Evolutionary conservation across 2,113 vertebrate species (phyloP), one percentile per base, ranked within the genome.

Genomic region (Triplophysa siluroides): DNA sequence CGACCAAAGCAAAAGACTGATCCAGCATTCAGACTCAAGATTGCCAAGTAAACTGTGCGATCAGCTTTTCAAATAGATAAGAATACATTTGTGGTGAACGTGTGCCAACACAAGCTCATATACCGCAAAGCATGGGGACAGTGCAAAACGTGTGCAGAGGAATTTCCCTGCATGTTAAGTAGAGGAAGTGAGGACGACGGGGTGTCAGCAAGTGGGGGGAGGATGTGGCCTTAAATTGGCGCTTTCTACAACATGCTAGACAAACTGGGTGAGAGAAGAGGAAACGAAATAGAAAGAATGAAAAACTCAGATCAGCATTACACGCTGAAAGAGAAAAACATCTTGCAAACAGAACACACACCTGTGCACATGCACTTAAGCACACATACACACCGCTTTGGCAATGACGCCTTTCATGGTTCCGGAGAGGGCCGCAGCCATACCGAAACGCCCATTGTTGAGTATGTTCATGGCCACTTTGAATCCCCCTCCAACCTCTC

Each of bases 381-480:
- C 33, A 73, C 33, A 70, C 43, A 12, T 12, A 90, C 95, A 91
- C 80, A 97, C 95, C 1, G 95, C 95, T 89, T 95, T 94, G 21
- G 84, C 19, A 52, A 97, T 94, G 86, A 92, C 87, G 3, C 86
- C 90, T 77, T 93, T 95, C 95, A 96, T 96, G 84, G 95, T 96
- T 68, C 96, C 95, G 0, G 94, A 92, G 3, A 96, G 90, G 0
- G 95, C 95, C 0, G 95, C 96, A 0, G 95, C 95, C 96, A 97
- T 97, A 71, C 95, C 95, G 7, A 97, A 97, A 41, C 95, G 93
- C 0, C 96, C 95, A 0, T 97, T 97, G 83, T 97, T 97, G 50
- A 97, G 90, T 83, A 97, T 95, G 84, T 96, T 94, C 94, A 97
- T 96, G 78, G 96, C 95, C 6, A 97, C 95, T 84, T 97, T 97